Evolutionary conservation across 2,113 vertebrate species (phyloP).

Genomic region (Anser brachyrhynchus): DNA sequence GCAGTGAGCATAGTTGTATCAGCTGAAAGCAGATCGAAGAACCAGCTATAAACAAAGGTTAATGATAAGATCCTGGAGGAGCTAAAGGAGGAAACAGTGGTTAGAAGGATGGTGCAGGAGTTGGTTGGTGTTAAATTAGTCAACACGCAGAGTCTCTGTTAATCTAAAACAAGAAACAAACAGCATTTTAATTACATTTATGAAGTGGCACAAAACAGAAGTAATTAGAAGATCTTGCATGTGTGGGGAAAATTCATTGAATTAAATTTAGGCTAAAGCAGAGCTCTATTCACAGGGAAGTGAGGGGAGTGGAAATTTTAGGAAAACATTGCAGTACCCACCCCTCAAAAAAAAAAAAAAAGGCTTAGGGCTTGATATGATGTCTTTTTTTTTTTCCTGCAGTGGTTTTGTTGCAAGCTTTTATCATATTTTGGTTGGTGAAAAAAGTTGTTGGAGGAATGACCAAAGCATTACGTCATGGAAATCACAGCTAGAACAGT

Average conservation of each 20-base stretch:
- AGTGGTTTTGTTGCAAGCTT: not conserved
- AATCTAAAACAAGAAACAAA: slow-evolving; percentile 11
- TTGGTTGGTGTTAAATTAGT: slow-evolving; percentile 15
- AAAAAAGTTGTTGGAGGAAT: not conserved
- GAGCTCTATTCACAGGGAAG: not conserved
- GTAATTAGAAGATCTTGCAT: not conserved
- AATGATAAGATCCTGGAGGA: not conserved
- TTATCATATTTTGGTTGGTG: not conserved
- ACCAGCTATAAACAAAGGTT: slow-evolving; percentile 7
- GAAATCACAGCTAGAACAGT: not conserved
- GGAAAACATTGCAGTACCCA: not conserved
- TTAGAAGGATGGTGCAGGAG: not conserved
- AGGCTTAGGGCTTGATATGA: not conserved
- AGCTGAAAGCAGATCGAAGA: not conserved
- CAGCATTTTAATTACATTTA: slow-evolving; percentile 32
- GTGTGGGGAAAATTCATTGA: not conserved
- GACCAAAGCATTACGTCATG: not conserved
- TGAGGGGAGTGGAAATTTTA: not conserved
- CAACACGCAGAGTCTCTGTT: not conserved
- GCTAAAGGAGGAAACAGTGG: not conserved
- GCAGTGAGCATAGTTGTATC: not conserved
- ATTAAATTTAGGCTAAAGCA: not conserved
- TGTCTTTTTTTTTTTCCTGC: not conserved
- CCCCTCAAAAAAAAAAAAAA: not conserved
- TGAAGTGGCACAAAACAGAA: not conserved